Percentiles rank a stretch among this genome's conserved stretches.
Conservation (phyloP, 2,113 vertebrate genomes). For the Nerophis lumbriciformis region DNA sequence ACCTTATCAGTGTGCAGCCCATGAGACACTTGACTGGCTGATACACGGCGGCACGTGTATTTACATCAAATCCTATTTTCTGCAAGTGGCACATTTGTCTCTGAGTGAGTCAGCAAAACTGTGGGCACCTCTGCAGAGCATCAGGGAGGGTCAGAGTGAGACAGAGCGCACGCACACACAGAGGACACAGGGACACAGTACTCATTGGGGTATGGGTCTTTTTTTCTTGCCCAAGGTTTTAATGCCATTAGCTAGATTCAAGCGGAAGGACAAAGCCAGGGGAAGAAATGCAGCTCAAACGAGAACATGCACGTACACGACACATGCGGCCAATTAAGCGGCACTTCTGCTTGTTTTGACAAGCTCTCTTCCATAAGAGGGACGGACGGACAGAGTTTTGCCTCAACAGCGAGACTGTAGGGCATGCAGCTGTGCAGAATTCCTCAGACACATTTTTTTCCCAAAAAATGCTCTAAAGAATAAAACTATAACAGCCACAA, state of each 20-base stretch:
- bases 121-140: slow-evolving; percentile 52
- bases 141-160: slow-evolving; percentile 48
- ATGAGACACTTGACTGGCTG: slow-evolving; percentile 32
- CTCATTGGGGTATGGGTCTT: slow-evolving; percentile 16
- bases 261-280: slow-evolving; percentile 37
- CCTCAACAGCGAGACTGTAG: slow-evolving; percentile 32
- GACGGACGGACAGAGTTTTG: slow-evolving; percentile 17
- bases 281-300: slow-evolving; percentile 3
- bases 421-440: slow-evolving; percentile 39
- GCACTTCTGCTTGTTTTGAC: slow-evolving; percentile 11
- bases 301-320: slow-evolving; percentile 1
- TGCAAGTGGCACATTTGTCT: slow-evolving; percentile 58
- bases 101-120: slow-evolving; percentile 59
- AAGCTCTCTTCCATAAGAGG: slow-evolving; percentile 12
- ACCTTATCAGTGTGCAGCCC: slow-evolving; percentile 15
- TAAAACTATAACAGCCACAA: slow-evolving; percentile 25
- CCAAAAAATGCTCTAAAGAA: slow-evolving; percentile 31
- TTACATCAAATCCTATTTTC: slow-evolving; percentile 54
- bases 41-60: slow-evolving; percentile 36
- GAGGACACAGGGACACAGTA: slow-evolving; percentile 21
- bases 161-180: slow-evolving; percentile 29
- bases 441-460: slow-evolving; percentile 28
- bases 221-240: slow-evolving; percentile 40
- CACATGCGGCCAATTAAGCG: slow-evolving; percentile 6
- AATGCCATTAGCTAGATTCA: slow-evolving; percentile 57